Evolutionary conservation across 1,140 invertebrate species (phyloP), one percentile per base, ranked within the genome.

Genomic region (Idris sp.): DNA sequence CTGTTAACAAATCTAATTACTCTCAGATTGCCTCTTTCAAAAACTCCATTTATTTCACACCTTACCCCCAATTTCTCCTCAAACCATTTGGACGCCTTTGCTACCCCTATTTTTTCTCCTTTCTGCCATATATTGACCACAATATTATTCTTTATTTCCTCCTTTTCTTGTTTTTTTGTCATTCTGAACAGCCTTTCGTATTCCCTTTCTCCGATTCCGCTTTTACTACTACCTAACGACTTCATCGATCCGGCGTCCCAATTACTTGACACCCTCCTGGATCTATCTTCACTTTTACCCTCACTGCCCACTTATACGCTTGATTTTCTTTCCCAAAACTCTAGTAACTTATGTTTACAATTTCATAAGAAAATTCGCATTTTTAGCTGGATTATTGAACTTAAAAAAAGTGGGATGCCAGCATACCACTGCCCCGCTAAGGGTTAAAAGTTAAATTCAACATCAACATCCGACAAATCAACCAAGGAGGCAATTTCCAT

Each of bases 91-190:
- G 14, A 2, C 7, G 38, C 22, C 8, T 51, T 38, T 15, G 22
- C 48, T 25, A 9, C 26, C 0, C 10, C 19, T 38, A 51, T 19
- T 11, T 25, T 9, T 11, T 26, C 31, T 4, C 7, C 22, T 6
- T 15, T 26, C 7, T 6, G 10, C 48, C 48, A 51, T 1, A 22
- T 22, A 10, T n/a, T 36, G 13, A 51, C 26, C 11, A 16, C 48
- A 5, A 51, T 7, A 38, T 51, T 51, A 15, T 38, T 51, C 26
- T 15, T 36, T 14, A 14, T 38, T 1, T 51, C 48, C 6, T 36
- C 48, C 33, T 16, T 51, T 8, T 51, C 48, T 26, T 38, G 18
- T 25, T 16, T 15, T 15, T 51, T 13, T n/a, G 19, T 18, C 11
- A 41, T 10, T 41, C 9, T 41, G 7, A 22, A 8, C 7, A 51